Conservation (phyloP, 2,888 invertebrate genomes). For the Zhuqinia jingwanae region DNA sequence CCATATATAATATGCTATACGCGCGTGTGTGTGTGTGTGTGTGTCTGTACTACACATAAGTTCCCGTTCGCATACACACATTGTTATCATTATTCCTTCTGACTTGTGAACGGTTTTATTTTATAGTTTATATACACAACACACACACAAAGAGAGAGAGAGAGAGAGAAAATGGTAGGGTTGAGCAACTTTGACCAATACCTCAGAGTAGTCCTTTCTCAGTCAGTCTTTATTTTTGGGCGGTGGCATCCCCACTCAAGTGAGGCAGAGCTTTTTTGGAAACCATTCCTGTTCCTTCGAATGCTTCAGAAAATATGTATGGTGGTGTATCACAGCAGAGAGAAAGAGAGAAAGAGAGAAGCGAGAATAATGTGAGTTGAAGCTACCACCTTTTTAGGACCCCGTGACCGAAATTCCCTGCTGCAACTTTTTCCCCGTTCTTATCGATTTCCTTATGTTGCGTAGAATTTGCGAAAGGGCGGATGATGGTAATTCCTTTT, state of each 20-base stretch:
- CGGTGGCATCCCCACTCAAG: slow-evolving; percentile 66
- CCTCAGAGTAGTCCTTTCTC: slow-evolving; percentile 30
- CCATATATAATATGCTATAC: neutral
- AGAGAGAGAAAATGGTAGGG: neutral
- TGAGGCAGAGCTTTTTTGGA: slow-evolving; percentile 41
- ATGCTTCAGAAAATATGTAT: slow-evolving; percentile 48
- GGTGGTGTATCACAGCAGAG: slow-evolving; percentile 18
- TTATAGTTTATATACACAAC: neutral
- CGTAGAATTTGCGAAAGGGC: slow-evolving; percentile 79
- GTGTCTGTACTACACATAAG: neutral
- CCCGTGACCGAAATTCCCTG: slow-evolving; percentile 78
- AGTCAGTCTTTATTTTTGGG: slow-evolving; percentile 64
- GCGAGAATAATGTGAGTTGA: neutral
- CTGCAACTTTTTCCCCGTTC: slow-evolving; percentile 78
- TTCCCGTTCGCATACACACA: neutral
- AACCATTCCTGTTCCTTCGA: slow-evolving; percentile 33
- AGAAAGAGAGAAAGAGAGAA: neutral
- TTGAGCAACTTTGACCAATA: slow-evolving; percentile 51
- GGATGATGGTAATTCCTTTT: slow-evolving; percentile 72
- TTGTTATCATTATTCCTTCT: neutral
- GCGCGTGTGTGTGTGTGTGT: neutral
- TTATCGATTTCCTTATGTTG: slow-evolving; percentile 79
- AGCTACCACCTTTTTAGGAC: slow-evolving; percentile 67
- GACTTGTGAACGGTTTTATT: slow-evolving; percentile 19
- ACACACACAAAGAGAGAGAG: slow-evolving; percentile 10